Conservation (phyloP, 2,888 invertebrate species). For the Bhutanitis thaidina region DNA sequence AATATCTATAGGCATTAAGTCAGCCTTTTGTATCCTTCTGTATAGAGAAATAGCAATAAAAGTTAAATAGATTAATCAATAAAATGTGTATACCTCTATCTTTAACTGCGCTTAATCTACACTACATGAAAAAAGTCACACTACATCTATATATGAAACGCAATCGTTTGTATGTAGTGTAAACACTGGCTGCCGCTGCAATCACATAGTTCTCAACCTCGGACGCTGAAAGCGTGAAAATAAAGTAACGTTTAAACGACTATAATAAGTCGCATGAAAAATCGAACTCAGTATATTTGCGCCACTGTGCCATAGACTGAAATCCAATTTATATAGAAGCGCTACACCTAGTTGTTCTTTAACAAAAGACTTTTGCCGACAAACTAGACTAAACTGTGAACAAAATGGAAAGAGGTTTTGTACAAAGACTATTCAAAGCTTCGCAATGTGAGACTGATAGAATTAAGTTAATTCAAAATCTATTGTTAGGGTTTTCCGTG, state of each 20-base stretch:
- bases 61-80: too few species aligned
- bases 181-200: too few species aligned
- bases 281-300: not conserved
- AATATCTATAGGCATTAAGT: too few species aligned
- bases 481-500: slow-evolving; percentile 13
- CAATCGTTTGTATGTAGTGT: too few species aligned
- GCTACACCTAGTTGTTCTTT: slow-evolving; percentile 12
- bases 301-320: not conserved
- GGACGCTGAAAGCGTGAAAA: not conserved
- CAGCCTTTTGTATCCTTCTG: too few species aligned
- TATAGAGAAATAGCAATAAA: too few species aligned
- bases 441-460: slow-evolving; percentile 15
- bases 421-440: slow-evolving; percentile 30
- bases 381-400: slow-evolving; percentile 37
- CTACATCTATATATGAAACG: too few species aligned
- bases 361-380: slow-evolving; percentile 23
- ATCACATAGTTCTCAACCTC: not conserved
- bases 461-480: slow-evolving; percentile 15
- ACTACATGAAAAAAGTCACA: too few species aligned
- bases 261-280: not conserved
- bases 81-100: too few species aligned
- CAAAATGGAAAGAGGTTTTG: slow-evolving; percentile 36
- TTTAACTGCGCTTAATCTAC: too few species aligned
- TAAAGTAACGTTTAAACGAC: not conserved
- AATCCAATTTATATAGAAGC: slow-evolving; percentile 16